Percentiles rank a stretch among this genome's conserved stretches.
Conservation (phyloP, 2,797 vertebrate genomes). For the Pagetopsis macropterus region DNA sequence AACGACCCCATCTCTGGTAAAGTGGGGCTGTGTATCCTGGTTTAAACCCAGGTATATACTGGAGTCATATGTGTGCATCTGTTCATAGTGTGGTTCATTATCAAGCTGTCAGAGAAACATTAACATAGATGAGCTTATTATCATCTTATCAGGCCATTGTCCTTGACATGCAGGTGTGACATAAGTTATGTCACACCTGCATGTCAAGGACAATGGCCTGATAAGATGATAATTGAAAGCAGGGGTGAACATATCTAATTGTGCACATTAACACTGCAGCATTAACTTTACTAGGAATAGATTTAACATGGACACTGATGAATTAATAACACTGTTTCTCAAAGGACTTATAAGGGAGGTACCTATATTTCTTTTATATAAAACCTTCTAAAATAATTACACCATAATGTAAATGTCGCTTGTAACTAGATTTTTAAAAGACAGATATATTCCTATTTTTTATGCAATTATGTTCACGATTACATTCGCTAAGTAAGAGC, state of each 20-base stretch:
- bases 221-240: background rate
- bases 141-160: too few relatives aligned
- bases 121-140: slow-evolving; percentile 14
- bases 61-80: slow-evolving; percentile 9
- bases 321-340: slow-evolving; percentile 4
- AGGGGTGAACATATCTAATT: background rate
- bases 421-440: too few relatives aligned
- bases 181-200: slow-evolving; percentile 5
- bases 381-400: too few relatives aligned
- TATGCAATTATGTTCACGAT: too few relatives aligned
- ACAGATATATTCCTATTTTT: too few relatives aligned
- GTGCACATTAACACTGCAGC: background rate
- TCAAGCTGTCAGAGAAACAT: slow-evolving; percentile 23
- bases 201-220: slow-evolving; percentile 12
- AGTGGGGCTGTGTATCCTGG: slow-evolving; percentile 3
- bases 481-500: too few relatives aligned
- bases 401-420: too few relatives aligned
- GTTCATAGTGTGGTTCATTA: slow-evolving; percentile 29
- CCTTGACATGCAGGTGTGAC: too few relatives aligned
- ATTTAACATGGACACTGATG: background rate
- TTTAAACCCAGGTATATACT: slow-evolving; percentile 17
- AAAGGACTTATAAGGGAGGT: too few relatives aligned
- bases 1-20: too few relatives aligned
- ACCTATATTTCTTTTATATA: too few relatives aligned
- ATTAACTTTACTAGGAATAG: background rate